Conservation (phyloP, 2,113 vertebrate genomes). For the Crypturellus undulatus region DNA sequence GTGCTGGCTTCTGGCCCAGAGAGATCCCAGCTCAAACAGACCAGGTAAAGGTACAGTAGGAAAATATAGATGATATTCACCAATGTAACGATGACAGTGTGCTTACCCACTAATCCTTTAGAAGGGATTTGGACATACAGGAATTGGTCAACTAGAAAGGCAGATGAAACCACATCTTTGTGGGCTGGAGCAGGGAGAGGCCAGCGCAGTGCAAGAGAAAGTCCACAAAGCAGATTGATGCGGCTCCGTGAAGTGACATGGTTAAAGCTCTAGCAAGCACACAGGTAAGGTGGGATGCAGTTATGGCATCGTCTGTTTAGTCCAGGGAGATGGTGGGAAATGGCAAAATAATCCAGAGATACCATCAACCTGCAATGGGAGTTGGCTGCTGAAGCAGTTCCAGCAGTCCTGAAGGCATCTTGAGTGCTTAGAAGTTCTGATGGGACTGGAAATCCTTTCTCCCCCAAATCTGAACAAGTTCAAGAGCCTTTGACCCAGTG, state of each 20-base stretch:
- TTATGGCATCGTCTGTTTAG: not conserved
- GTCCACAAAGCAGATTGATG: not conserved
- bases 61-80: not conserved
- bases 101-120: not conserved
- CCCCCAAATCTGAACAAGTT: not conserved
- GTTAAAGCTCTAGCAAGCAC: not conserved
- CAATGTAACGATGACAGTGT: not conserved
- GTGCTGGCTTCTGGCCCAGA: not conserved
- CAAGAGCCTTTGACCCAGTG: not conserved
- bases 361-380: not conserved
- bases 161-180: not conserved
- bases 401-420: fast-evolving
- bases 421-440: not conserved
- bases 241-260: not conserved
- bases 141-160: not conserved
- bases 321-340: not conserved
- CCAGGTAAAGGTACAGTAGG: not conserved
- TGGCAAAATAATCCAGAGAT: not conserved
- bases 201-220: not conserved
- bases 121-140: not conserved
- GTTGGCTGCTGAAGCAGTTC: not conserved
- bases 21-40: not conserved
- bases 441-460: not conserved
- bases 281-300: not conserved
- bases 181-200: not conserved